phyloP scores from a whole-genome alignment of 2,113 vertebrate genomes.

The Coryphaenoides rupestris region DNA sequence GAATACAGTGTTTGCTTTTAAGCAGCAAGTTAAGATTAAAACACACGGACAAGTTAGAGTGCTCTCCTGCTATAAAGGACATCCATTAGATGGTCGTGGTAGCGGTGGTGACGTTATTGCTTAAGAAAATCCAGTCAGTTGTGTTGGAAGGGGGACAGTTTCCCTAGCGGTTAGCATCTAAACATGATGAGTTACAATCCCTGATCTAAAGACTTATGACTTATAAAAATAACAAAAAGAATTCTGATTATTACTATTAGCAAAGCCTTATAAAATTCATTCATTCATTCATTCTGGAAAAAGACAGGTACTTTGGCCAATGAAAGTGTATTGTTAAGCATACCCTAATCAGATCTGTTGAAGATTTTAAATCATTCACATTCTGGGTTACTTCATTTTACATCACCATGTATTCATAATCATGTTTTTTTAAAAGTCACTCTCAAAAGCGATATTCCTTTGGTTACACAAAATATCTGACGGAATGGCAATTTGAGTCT shows the following conservation, averaged over 20 bases:
- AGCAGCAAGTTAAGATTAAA: conserved; percentile 11
- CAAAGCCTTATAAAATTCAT: not conserved
- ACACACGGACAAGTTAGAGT: not conserved
- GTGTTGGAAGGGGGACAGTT: no score
- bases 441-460: no score
- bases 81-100: no score
- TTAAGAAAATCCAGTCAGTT: not conserved
- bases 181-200: no score
- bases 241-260: not conserved
- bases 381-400: no score
- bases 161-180: no score
- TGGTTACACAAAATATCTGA: no score
- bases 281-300: not conserved
- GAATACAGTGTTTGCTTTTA: conserved; percentile 25
- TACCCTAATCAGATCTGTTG: not conserved
- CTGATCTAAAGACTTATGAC: not conserved
- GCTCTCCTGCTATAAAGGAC: not conserved
- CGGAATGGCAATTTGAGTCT: no score
- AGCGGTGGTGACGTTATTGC: not conserved
- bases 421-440: no score
- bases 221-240: not conserved
- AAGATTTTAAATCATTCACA: no score
- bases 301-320: not conserved
- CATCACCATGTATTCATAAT: no score
- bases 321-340: not conserved